Base-by-base conservation (phyloP, 2,888 invertebrate species). In the Acrobasis repandana region DNA sequence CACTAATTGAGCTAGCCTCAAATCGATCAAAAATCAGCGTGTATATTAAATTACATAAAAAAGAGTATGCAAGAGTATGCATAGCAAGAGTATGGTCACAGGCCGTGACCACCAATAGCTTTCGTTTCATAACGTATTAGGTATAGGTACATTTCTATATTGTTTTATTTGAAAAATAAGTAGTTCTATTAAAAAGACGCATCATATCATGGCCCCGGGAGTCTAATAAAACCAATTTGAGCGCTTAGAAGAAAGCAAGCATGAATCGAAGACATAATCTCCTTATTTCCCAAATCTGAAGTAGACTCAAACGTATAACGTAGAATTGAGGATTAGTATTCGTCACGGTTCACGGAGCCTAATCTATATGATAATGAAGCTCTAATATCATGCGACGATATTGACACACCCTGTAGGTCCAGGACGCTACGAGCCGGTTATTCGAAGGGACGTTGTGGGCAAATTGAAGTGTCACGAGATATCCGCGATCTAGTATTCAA, bases 291-390 rank as follows among this genome's bases (percentile, higher is more conserved):
- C 54, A 20, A 38, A 54, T 20, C 54, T 18, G 11, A 14, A 16
- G 11, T 20, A 20, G 54, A 20, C 20, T 20, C 47, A 60, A 46
- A 60, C 46, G 52, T 60, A 52, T 54, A 46, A 60, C 46, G 52
- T 60, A 52, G 38, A 34, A 60, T 60, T 52, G 52, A 54, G 51
- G 46, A 60, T 60, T 60, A 52, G 60, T 52, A 60, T 56, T 65
- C 61, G 62, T 63, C 62, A 63, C 65, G 50, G 60, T 57, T 60
- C 61, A 56, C 58, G 50, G 56, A 49, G 58, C 50, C 63, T 72
- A 67, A 72, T 72, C 69, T 70, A 69, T 70, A 72, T 72, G 70
- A 64, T 72, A 72, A 70, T 72, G 72, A 68, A 67, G 59, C 20
- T 38, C 57, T 47, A 63, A 64, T 65, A 67, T 58, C 56, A 62